These are phyloP conservation scores for Amblyteles armatorius DNA, from an alignment of 2,888 invertebrate genomes.

Conservation along the genomic window DNA sequence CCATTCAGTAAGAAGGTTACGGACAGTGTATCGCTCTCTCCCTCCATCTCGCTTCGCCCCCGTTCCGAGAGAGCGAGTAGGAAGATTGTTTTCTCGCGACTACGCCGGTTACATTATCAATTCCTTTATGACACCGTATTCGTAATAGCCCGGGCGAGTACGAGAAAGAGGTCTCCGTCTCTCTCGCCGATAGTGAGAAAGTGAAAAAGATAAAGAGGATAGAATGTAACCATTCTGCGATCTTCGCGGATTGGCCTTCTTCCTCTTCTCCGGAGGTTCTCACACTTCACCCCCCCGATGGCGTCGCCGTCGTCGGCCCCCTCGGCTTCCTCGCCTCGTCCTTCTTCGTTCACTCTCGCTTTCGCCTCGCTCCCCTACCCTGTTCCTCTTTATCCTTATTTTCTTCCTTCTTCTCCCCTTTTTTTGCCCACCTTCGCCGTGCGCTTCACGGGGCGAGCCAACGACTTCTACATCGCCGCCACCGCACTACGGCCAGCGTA, in stretches of 20 bases:
- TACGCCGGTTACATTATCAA: constrained; percentile 83
- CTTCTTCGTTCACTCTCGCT: constrained; percentile 62
- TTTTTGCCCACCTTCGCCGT: constrained; percentile 50
- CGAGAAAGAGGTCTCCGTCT: constrained; percentile 51
- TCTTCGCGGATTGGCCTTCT: constrained; percentile 78
- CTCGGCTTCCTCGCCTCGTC: constrained; percentile 64
- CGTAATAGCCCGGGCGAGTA: constrained; percentile 79
- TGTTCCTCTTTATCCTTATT: constrained; percentile 63
- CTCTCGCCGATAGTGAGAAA: constrained; percentile 23
- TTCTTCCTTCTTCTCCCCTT: constrained; percentile 63
- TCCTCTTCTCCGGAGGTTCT: constrained; percentile 68
- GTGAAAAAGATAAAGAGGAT: constrained; percentile 32
- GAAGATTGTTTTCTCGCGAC: constrained; percentile 75
- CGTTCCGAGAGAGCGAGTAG: constrained; percentile 67
- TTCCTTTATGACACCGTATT: constrained; percentile 83
- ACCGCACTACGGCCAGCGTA: constrained; percentile 4
- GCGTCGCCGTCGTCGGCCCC: background rate
- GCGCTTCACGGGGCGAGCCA: constrained; percentile 45
- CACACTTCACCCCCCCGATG: constrained; percentile 16
- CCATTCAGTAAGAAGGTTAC: constrained; percentile 82
- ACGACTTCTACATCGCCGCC: constrained; percentile 39
- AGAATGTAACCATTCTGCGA: constrained; percentile 71
- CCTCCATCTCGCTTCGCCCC: constrained; percentile 72
- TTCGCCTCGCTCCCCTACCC: constrained; percentile 51
- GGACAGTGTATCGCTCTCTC: constrained; percentile 67